Base-by-base conservation (phyloP, 1,140 invertebrate species). In the Zaprionus camerounensis region DNA sequence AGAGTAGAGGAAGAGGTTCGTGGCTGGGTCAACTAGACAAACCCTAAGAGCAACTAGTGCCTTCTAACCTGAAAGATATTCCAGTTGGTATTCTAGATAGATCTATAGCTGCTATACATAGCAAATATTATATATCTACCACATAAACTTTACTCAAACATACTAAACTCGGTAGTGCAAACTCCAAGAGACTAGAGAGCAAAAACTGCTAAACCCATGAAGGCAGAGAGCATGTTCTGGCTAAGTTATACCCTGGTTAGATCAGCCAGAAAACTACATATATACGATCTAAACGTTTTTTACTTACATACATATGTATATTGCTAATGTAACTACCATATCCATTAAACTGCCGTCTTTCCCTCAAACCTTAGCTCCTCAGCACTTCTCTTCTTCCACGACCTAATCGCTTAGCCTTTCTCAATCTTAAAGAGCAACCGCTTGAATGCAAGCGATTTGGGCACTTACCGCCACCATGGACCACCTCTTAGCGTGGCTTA, bases 401-500 rank as follows among this genome's bases (percentile, higher is more conserved):
- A 5, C 5, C 6, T 49, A 22, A 49, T 24, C 20, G 46, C 11
- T 5, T 20, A 13, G 11, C 20, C 46, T 51, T 24, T 22, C 46
- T 24, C 46, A 57, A 66, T 44, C 36, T 28, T 65, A 55, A 65
- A 51, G 36, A 41, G 49, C 22, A 56, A 9, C 34, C 63, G 34
- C 36, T 56, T 46, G 11, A 22, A 13, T 46, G 41, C n/a, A 15
- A 13, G 20, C 56, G 34, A 55, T 66, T 44, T 63, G 24, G 6
- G 62, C 62, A 55, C 34, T 66, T 28, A 26, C n/a, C 46, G 38
- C 22, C 38, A 67, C 55, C 34, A 41, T 61, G 69, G 73, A 71
- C 73, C 73, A 76, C 73, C 73, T 75, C 67, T 59, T 66, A 76
- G 73, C 73, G 22, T 13, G 28, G 41, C 66, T 80, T 80, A 80